These are phyloP conservation scores for Hydraecia micacea DNA, from an alignment of 2,888 invertebrate species.

Conservation along the genomic window DNA sequence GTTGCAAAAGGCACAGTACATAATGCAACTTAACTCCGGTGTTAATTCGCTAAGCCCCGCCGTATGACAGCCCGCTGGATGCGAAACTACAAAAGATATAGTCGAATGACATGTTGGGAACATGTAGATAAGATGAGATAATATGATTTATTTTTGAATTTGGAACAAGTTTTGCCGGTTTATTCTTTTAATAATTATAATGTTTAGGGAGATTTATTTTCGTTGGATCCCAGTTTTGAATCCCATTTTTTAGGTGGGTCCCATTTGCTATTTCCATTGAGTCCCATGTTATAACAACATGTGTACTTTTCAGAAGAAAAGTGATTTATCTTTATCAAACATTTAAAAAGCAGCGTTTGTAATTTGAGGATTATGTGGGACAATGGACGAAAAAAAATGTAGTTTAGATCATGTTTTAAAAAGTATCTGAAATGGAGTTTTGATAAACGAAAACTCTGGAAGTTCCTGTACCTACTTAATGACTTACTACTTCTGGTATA, in stretches of 20 bases:
- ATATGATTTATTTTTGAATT: slow-evolving; percentile 13
- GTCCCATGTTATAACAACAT: too few species aligned
- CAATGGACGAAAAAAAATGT: neutral
- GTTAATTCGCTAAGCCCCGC: slow-evolving; percentile 87
- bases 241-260: too few species aligned
- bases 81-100: slow-evolving; percentile 86
- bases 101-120: slow-evolving; percentile 65
- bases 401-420: neutral
- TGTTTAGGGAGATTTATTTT: too few species aligned
- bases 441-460: neutral
- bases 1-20: slow-evolving; percentile 75
- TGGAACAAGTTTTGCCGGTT: neutral
- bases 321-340: too few species aligned
- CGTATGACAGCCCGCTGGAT: slow-evolving; percentile 85
- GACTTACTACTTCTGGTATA: neutral
- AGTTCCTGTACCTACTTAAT: too few species aligned
- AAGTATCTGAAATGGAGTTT: neutral
- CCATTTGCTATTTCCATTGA: too few species aligned
- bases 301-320: too few species aligned
- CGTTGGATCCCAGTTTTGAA: too few species aligned
- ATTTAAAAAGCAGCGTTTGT: too few species aligned
- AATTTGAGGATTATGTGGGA: neutral
- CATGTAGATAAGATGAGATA: slow-evolving; percentile 70
- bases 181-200: neutral
- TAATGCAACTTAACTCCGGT: slow-evolving; percentile 82